These are phyloP conservation scores for Drosophila rellima DNA, from an alignment of 2,888 invertebrate species.

Conservation along the genomic window DNA sequence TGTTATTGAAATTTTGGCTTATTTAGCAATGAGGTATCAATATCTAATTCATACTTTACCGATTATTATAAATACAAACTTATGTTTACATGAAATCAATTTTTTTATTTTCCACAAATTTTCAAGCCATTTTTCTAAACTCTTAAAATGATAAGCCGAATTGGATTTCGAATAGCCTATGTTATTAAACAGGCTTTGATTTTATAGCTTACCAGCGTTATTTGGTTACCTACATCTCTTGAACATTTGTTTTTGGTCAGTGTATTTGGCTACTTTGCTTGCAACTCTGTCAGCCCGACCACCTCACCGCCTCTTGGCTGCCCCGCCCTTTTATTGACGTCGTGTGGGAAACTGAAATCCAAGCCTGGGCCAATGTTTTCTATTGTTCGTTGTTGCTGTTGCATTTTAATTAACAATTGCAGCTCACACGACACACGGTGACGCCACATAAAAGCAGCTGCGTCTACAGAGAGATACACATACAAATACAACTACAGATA, in stretches of 20 bases:
- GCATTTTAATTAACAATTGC: constrained; percentile 70
- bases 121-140: too few species aligned
- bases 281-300: background rate
- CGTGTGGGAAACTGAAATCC: constrained; percentile 60
- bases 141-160: too few species aligned
- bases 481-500: constrained; percentile 1
- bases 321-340: constrained; percentile 52
- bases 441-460: constrained; percentile 20
- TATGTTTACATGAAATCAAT: too few species aligned
- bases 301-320: constrained; percentile 1
- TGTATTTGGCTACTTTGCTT: constrained; percentile 26
- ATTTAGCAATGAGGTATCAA: too few species aligned
- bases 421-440: constrained; percentile 53
- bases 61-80: too few species aligned
- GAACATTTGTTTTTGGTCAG: constrained; percentile 3
- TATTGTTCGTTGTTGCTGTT: constrained; percentile 53
- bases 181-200: too few species aligned
- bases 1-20: too few species aligned
- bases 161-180: too few species aligned
- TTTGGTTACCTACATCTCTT: background rate
- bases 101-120: too few species aligned
- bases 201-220: too few species aligned
- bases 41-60: too few species aligned
- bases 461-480: constrained; percentile 21
- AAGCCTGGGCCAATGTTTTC: constrained; percentile 59